A percentile compares a stretch with the other conserved stretches of the same genome.
phyloP scores from a whole-genome alignment of 2,113 vertebrate species.

The Paramisgurnus dabryanus region DNA sequence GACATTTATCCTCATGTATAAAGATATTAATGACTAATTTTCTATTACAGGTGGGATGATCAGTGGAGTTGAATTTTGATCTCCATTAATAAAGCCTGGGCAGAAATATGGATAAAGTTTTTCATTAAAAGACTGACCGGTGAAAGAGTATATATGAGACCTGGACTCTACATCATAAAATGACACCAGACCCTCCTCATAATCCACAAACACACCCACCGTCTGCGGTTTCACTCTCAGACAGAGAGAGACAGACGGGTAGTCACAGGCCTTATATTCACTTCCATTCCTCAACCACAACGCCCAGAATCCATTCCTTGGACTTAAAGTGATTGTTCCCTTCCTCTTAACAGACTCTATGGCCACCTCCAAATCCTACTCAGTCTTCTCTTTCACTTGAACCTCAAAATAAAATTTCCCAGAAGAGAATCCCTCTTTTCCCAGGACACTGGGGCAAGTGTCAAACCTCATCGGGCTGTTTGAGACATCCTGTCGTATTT shows the following conservation, averaged over 20 bases:
- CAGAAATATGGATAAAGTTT: conserved; percentile 27
- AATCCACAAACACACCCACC: conserved; percentile 42
- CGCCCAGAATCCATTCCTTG: background rate
- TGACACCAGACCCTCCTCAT: conserved; percentile 41
- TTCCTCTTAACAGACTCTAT: conserved; percentile 16
- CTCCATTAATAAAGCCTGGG: conserved; percentile 16
- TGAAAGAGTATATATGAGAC: conserved; percentile 44
- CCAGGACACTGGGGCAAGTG: conserved; percentile 7
- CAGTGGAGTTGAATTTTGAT: conserved; percentile 4
- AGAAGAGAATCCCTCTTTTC: conserved; percentile 28
- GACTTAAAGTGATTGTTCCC: background rate
- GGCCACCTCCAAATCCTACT: conserved; percentile 28
- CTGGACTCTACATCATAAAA: conserved; percentile 41
- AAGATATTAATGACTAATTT: too few relatives aligned
- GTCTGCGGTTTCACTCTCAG: conserved; percentile 14
- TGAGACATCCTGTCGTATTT: background rate
- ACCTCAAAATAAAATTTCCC: conserved; percentile 44
- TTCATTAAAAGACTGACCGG: conserved; percentile 26
- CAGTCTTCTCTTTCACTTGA: conserved; percentile 11
- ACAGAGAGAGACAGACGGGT: background rate
- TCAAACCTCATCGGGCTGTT: conserved; percentile 23
- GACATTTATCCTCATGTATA: too few relatives aligned
- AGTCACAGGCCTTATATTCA: conserved; percentile 13
- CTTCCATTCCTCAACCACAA: background rate
- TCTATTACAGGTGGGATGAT: background rate